A percentile compares a stretch with the other conserved stretches of the same genome.
These are phyloP conservation scores for Dusona sp. DNA, from an alignment of 2,888 invertebrate species.

Conservation along the genomic window DNA sequence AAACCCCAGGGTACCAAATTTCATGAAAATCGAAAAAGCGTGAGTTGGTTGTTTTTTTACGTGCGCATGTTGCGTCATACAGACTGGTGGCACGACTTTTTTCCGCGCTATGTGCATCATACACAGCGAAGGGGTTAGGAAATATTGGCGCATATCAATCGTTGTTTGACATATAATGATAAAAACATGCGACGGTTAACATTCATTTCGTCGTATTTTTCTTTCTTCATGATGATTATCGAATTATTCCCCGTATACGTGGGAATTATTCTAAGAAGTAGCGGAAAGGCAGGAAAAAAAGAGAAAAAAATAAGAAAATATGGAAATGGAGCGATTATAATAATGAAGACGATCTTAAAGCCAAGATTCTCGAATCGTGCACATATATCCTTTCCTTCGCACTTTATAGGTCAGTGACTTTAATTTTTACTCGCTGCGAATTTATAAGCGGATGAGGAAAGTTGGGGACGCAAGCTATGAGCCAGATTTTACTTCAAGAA, in stretches of 20 bases:
- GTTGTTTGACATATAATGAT: not conserved
- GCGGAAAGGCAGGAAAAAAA: conserved; percentile 5
- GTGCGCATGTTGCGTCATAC: too few species aligned
- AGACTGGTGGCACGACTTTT: too few species aligned
- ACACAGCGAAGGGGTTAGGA: too few species aligned
- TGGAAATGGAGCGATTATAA: not conserved
- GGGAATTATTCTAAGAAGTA: not conserved
- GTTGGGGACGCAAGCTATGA: conserved; percentile 15
- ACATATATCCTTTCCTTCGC: not conserved
- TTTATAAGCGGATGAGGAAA: conserved; percentile 48
- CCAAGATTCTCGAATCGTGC: not conserved
- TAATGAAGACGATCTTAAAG: conserved; percentile 18
- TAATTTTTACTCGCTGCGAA: conserved; percentile 55
- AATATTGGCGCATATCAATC: not conserved
- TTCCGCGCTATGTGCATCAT: too few species aligned
- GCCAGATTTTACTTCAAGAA: conserved; percentile 13
- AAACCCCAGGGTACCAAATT: too few species aligned
- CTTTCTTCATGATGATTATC: not conserved
- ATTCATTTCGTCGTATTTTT: not conserved
- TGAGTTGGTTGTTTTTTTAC: too few species aligned
- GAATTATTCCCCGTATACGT: conserved; percentile 1
- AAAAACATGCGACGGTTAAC: not conserved
- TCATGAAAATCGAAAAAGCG: too few species aligned
- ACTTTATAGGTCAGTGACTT: conserved; percentile 60
- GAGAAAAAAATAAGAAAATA: not conserved